Conservation (phyloP, 2,797 vertebrate species). For the Leptodactylus fallax region DNA sequence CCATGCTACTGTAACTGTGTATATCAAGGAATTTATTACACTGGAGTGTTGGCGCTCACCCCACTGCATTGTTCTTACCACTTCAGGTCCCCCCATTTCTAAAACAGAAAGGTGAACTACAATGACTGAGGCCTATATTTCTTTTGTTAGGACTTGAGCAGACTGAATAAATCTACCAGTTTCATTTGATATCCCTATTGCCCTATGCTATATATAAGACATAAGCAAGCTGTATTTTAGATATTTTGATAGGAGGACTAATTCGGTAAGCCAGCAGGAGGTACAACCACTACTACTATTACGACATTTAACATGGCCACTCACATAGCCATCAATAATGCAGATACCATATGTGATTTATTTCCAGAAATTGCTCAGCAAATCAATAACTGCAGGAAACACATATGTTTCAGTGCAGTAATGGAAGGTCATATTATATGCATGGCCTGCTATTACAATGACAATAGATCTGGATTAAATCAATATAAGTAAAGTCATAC, state of each 20-base stretch:
- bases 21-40: too few relatives aligned
- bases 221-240: background rate
- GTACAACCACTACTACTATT: background rate
- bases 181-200: background rate
- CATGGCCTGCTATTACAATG: slow-evolving; percentile 24
- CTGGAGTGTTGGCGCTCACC: background rate
- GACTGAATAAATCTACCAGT: background rate
- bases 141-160: background rate
- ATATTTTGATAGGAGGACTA: background rate
- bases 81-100: background rate
- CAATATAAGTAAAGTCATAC: slow-evolving; percentile 22
- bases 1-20: too few relatives aligned
- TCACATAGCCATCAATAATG: background rate
- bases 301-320: background rate
- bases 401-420: slow-evolving; percentile 2
- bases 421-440: slow-evolving; percentile 36
- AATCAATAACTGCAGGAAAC: slow-evolving; percentile 11
- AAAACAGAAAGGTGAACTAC: background rate
- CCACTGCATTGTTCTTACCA: too few relatives aligned
- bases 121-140: background rate
- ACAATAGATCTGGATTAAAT: background rate
- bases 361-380: background rate
- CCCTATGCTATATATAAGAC: background rate
- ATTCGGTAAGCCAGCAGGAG: background rate
- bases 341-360: background rate